Percentiles rank a stretch among this genome's conserved stretches.
Evolutionary conservation across 1,140 invertebrate genomes (phyloP).

Genomic region (Drosophila persimilis): DNA sequence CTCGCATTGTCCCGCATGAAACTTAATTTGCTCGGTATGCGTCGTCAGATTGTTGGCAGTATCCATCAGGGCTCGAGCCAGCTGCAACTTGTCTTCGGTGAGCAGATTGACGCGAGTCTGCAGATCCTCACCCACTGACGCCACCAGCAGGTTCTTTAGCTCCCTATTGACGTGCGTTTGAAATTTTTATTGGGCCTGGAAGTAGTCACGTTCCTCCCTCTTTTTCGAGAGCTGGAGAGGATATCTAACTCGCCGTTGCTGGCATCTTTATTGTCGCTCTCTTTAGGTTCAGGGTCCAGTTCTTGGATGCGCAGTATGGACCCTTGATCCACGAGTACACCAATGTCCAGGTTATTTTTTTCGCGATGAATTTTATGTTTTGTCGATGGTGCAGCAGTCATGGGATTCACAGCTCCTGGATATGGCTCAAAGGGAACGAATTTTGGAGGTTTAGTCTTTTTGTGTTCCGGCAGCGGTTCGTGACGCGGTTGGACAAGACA

Average conservation of each 20-base stretch:
- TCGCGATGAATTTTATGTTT: constrained; percentile 48
- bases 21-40: constrained; percentile 96
- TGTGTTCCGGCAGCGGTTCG: constrained; percentile 48
- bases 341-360: constrained; percentile 88
- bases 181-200: constrained; percentile 89
- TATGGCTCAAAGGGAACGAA: constrained; percentile 96
- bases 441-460: constrained; percentile 89
- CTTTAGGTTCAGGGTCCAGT: constrained; percentile 51
- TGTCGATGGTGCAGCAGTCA: constrained; percentile 83
- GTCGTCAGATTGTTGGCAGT: constrained; percentile 92
- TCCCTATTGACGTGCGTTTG: constrained; percentile 94
- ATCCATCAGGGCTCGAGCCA: constrained; percentile 92
- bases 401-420: constrained; percentile 92
- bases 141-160: constrained; percentile 95
- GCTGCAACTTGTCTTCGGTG: constrained; percentile 94
- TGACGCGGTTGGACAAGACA: constrained; percentile 41
- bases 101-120: constrained; percentile 93
- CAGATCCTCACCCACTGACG: constrained; percentile 96
- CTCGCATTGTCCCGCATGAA: constrained; percentile 95
- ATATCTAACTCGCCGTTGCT: constrained; percentile 42
- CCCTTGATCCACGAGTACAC: constrained; percentile 87
- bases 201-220: constrained; percentile 86
- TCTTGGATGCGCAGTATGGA: constrained; percentile 86
- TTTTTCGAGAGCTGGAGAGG: constrained; percentile 76
- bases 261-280: not conserved